A percentile compares a stretch with the other conserved stretches of the same genome.
These are phyloP conservation scores for Montipora efflorescens DNA, from an alignment of 64 coral and sea anemone genomes.

Conservation along the genomic window DNA sequence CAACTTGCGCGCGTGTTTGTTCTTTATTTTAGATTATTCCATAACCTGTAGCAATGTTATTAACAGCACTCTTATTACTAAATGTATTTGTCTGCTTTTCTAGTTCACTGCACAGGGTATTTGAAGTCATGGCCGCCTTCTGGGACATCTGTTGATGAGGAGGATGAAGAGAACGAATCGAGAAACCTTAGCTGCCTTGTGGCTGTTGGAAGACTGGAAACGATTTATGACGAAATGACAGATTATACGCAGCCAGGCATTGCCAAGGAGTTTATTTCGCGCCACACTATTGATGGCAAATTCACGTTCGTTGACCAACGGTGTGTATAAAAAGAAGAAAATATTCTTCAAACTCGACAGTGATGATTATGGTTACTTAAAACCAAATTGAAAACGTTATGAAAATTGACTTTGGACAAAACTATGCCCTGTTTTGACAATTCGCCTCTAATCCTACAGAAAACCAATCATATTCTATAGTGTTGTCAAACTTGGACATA, in stretches of 20 bases:
- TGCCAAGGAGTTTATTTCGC: constrained; percentile 77
- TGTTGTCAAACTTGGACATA: too few relatives aligned
- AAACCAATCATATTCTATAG: too few relatives aligned
- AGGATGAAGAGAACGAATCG: constrained; percentile 82
- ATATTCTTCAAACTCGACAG: too few relatives aligned
- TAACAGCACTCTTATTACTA: not conserved
- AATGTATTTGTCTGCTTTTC: not conserved
- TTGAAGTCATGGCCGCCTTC: constrained; percentile 88
- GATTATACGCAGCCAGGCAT: constrained; percentile 75
- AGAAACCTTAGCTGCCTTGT: constrained; percentile 86
- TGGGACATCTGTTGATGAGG: constrained; percentile 66
- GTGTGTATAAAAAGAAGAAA: constrained; percentile 20
- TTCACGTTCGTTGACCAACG: constrained; percentile 81
- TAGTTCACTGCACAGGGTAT: constrained; percentile 92
- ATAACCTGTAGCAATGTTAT: too few relatives aligned
- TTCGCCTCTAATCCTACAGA: too few relatives aligned
- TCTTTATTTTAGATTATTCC: too few relatives aligned
- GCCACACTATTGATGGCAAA: constrained; percentile 86
- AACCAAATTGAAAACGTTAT: too few relatives aligned
- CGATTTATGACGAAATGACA: constrained; percentile 76
- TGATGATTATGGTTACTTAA: too few relatives aligned
- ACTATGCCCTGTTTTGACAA: too few relatives aligned
- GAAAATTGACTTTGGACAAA: too few relatives aligned
- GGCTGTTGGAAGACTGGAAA: constrained; percentile 74
- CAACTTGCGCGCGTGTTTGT: too few relatives aligned